Percentiles rank a stretch among this genome's conserved stretches.
phyloP scores from a whole-genome alignment of 1,140 invertebrate species.

The Antheraea pernyi region DNA sequence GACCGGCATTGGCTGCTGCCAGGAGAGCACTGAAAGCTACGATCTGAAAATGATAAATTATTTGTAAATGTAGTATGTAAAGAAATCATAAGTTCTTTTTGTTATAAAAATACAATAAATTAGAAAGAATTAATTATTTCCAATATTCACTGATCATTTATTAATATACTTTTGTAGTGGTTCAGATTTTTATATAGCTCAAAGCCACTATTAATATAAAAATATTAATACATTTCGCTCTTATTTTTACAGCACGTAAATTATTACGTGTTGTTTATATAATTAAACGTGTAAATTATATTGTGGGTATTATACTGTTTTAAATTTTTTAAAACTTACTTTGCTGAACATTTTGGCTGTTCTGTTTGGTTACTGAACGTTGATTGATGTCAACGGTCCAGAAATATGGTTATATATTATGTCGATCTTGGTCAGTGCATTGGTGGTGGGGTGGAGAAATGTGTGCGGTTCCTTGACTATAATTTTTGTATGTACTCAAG shows the following conservation, averaged over 20 bases:
- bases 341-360: conserved; percentile 40
- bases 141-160: not conserved
- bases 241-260: no score
- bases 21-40: conserved; percentile 35
- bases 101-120: not conserved
- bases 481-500: not conserved
- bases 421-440: not conserved
- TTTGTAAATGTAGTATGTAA: not conserved
- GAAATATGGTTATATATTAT: conserved; percentile 6
- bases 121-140: not conserved
- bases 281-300: no score
- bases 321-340: conserved; percentile 28
- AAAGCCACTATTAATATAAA: not conserved
- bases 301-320: no score
- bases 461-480: conserved; percentile 20
- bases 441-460: conserved; percentile 24
- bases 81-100: not conserved
- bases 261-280: no score
- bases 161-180: no score
- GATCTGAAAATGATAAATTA: conserved; percentile 28
- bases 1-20: conserved; percentile 30
- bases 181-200: not conserved
- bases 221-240: not conserved
- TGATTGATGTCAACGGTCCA: conserved; percentile 42
- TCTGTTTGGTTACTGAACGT: conserved; percentile 23